Conservation (phyloP, 53 echinoderm and acorn worm genomes). For the Henricia sp. region DNA sequence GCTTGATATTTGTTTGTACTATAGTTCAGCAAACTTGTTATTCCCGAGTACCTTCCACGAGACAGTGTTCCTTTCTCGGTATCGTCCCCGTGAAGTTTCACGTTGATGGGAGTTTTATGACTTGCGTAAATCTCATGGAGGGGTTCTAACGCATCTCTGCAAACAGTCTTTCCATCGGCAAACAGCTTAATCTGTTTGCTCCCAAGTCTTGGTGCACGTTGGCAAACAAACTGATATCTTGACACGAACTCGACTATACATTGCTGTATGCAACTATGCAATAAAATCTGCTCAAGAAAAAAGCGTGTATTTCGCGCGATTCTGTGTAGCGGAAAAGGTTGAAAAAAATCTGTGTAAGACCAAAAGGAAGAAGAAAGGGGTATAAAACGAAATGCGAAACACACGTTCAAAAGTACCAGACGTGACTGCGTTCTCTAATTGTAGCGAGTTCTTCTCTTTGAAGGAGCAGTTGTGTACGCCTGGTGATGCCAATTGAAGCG, state of each 20-base stretch:
- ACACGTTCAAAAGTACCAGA: not conserved
- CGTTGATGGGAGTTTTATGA: not conserved
- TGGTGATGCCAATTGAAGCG: too few species aligned
- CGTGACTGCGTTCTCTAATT: too few species aligned
- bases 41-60: too few species aligned
- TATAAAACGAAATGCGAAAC: not conserved
- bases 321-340: not conserved
- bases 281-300: not conserved
- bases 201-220: not conserved
- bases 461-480: too few species aligned
- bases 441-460: too few species aligned
- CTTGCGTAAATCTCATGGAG: not conserved
- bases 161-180: conserved; percentile 38
- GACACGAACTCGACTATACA: not conserved
- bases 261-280: not conserved
- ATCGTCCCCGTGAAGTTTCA: too few species aligned
- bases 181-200: conserved; percentile 21
- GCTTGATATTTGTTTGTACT: too few species aligned
- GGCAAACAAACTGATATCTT: not conserved
- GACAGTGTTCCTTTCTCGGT: too few species aligned
- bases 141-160: conserved; percentile 1
- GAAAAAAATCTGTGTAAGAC: not conserved
- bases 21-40: too few species aligned
- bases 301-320: not conserved
- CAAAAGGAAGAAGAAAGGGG: not conserved